Evolutionary conservation across 2,113 vertebrate genomes (phyloP), one percentile per base, ranked within the genome.

Genomic region (Neotoma lepida): DNA sequence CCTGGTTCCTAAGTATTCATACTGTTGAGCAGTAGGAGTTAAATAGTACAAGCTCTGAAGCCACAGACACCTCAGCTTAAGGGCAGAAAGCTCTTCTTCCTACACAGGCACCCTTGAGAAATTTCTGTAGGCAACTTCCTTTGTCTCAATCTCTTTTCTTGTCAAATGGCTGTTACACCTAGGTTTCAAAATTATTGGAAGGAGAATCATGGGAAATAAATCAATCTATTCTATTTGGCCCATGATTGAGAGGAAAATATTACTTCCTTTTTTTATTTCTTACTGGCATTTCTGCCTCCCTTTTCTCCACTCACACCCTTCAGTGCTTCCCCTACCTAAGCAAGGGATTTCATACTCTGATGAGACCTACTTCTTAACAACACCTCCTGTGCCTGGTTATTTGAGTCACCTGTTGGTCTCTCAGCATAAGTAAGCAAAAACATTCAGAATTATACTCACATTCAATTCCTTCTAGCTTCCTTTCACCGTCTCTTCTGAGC

Each of bases 401-500:
- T 24, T 41, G 61, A 77, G 66, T 89, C 86, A 77, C 33, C 68
- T 90, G 39, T 64, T 92, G n/a, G n/a, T 46, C 22, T 95, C 76
- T 77, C 85, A 94, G 86, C 18, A 39, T 81, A 82, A 77, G 68
- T 63, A 82, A 87, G 68, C 89, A 56, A 87, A 95, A 84, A 81
- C 86, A 28, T 70, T 35, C 90, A 74, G 66, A 68, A 44, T 61
- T 80, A 64, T 61, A 30, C 58, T 89, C 18, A 58, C 26, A 41
- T 28, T 93, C 28, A 58, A 20, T 92, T 89, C 28, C 39, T 39
- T 35, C 17, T 64, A 20, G 15, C 35, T 81, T 24, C 41, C 35
- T 61, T 66, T 51, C 49, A 68, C 46, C 18, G 66, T 71, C 54
- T 28, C 24, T 73, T 24, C 41, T 71, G 61, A 89, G n/a, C 80